Evolutionary conservation across 1,140 invertebrate genomes (phyloP).

Genomic region (Hirudo medicinalis): DNA sequence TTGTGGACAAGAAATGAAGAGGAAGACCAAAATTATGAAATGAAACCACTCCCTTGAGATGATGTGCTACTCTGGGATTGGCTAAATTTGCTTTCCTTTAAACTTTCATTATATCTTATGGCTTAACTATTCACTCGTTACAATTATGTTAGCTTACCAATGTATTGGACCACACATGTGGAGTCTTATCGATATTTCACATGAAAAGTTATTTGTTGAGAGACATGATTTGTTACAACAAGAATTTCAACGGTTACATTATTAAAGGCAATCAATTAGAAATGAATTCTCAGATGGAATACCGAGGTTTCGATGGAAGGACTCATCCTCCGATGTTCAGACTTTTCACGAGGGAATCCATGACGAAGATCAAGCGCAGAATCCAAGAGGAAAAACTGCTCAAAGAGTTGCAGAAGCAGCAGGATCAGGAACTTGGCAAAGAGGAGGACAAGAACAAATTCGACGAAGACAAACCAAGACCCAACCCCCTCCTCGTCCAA

Average conservation of each 20-base stretch:
- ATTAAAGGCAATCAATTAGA: too few species aligned
- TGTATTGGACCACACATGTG: neutral
- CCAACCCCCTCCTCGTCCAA: conserved; percentile 34
- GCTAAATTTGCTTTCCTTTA: too few species aligned
- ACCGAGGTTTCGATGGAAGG: neutral
- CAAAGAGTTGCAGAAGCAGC: conserved; percentile 64
- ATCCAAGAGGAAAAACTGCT: conserved; percentile 74
- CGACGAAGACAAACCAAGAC: conserved; percentile 41
- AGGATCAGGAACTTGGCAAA: conserved; percentile 61
- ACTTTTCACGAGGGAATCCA: conserved; percentile 90
- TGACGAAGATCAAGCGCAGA: conserved; percentile 77
- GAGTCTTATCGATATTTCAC: neutral
- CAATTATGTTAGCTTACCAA: too few species aligned
- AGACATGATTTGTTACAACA: too few species aligned
- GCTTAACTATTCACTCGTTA: too few species aligned
- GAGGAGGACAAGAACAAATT: conserved; percentile 25
- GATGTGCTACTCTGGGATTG: too few species aligned
- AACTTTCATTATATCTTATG: too few species aligned
- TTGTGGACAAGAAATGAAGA: too few species aligned
- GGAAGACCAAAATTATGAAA: too few species aligned
- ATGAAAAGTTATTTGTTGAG: too few species aligned
- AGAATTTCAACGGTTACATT: too few species aligned
- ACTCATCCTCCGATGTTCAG: conserved; percentile 50
- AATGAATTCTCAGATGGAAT: neutral
- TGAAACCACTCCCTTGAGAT: too few species aligned